A percentile compares a stretch with the other conserved stretches of the same genome.
Evolutionary conservation across 1,140 invertebrate species (phyloP).

Genomic region (Epicauta chinensis): DNA sequence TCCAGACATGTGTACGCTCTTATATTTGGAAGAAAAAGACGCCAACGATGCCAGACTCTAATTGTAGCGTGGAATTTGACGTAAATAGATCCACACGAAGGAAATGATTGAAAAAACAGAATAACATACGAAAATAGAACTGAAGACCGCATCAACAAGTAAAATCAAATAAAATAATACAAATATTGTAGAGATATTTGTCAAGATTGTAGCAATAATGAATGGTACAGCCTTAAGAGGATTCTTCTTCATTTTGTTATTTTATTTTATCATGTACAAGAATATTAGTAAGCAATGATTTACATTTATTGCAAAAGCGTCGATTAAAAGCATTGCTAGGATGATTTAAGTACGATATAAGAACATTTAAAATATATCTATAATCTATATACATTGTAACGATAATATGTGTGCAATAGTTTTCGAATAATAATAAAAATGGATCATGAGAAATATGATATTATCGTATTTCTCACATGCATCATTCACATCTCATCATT

Average conservation of each 20-base stretch:
- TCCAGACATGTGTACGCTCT: too few species aligned
- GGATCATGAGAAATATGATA: too few species aligned
- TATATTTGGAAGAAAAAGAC: too few species aligned
- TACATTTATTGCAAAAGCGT: slow-evolving; percentile 17
- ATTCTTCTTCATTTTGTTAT: slow-evolving; percentile 3
- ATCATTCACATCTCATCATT: slow-evolving; percentile 1
- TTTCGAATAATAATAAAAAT: too few species aligned
- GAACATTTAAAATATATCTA: too few species aligned
- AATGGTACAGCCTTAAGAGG: slow-evolving; percentile 1
- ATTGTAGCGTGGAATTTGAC: slow-evolving; percentile 20
- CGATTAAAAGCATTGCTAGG: slow-evolving; percentile 15
- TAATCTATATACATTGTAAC: too few species aligned
- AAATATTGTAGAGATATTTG: not conserved
- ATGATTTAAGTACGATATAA: slow-evolving; percentile 8
- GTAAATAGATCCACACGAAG: slow-evolving; percentile 17
- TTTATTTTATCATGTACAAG: slow-evolving; percentile 1
- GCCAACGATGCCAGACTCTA: slow-evolving; percentile 18
- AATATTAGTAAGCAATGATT: slow-evolving; percentile 17
- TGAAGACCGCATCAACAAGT: slow-evolving; percentile 2
- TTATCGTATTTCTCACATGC: not conserved
- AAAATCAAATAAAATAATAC: not conserved
- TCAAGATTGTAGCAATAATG: not conserved
- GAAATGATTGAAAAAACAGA: slow-evolving; percentile 11
- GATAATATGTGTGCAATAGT: too few species aligned
- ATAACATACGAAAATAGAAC: not conserved